Base-by-base conservation (phyloP, 2,113 vertebrate species). In the Arothron firmamentum region DNA sequence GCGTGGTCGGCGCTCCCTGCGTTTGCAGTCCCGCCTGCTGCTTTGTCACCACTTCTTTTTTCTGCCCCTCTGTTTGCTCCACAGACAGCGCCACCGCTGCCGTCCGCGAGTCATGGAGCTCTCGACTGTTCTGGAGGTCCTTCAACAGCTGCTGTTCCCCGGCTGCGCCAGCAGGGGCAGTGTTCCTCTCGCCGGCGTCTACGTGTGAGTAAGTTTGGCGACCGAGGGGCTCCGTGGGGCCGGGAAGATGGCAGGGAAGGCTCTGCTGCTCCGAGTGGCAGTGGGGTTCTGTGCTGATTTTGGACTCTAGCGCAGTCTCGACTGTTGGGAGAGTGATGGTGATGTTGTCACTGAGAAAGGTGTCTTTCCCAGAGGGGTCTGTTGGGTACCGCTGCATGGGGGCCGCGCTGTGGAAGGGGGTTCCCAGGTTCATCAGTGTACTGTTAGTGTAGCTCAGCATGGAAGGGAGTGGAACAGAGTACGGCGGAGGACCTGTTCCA, bases 371-470 rank as follows among this genome's bases (percentile, higher is more conserved):
- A 0, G 28, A 53, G 5, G 71, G 85, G 77, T 94, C 92, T 76
- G 88, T 92, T 84, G 92, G 92, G 87, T 95, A 94, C 81, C 90
- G 93, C 65, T 93, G 89, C 56, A 91, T 82, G 52, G 92, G 86
- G 72, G 92, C 87, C 66, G 83, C 86, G 85, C 74, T 83, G 67
- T 92, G 93, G 82, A 92, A 94, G 42, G 93, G 88, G 84, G 89
- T 88, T 14, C 90, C 43, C 72, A 91, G 92, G 80, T 87, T 87
- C 78, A 93, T 89, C 47, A 92, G 93, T 0, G 88, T 75, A 85
- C 88, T 89, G 50, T 92, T 92, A 2, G 93, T 92, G 72, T 94
- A 97, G 65, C 93, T 93, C 59, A 96, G 88, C 56, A 94, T 92
- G 2, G 94, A 93, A 17, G 94, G 92, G 50, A 95, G 93, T 16